Percentiles rank a stretch among this genome's conserved stretches.
These are phyloP conservation scores for Calliopsis andreniformis DNA, from an alignment of 1,140 invertebrate species.

Conservation along the genomic window DNA sequence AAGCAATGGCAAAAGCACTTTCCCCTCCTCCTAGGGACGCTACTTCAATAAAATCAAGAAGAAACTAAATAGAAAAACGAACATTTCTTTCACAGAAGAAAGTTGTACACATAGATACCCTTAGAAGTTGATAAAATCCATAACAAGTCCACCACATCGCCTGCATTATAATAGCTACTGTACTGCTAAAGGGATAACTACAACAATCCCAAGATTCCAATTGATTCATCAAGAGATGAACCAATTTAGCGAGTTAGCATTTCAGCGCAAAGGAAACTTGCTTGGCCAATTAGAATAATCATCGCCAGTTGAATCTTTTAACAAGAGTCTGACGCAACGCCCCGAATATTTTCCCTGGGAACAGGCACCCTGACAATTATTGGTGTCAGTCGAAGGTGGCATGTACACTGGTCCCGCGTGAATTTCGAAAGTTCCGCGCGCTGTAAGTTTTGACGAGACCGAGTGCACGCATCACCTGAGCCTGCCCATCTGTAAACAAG, in stretches of 20 bases:
- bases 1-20: too few species aligned
- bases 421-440: conserved; percentile 63
- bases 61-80: too few species aligned
- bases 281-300: background rate
- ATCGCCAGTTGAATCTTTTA: background rate
- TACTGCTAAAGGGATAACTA: too few species aligned
- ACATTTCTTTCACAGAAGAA: too few species aligned
- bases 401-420: conserved; percentile 55
- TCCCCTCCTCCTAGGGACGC: too few species aligned
- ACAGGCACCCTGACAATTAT: conserved; percentile 57
- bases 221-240: too few species aligned
- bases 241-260: background rate
- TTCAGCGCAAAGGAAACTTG: background rate
- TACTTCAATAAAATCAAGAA: too few species aligned
- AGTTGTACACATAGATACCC: too few species aligned
- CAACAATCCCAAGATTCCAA: too few species aligned
- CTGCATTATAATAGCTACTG: too few species aligned
- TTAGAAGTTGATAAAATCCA: too few species aligned
- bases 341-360: conserved; percentile 6
- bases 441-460: conserved; percentile 72
- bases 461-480: conserved; percentile 72
- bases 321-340: background rate
- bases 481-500: conserved; percentile 76
- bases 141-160: too few species aligned
- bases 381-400: conserved; percentile 30